Conservation (phyloP, 2,888 invertebrate species). For the Nysson spinosus region DNA sequence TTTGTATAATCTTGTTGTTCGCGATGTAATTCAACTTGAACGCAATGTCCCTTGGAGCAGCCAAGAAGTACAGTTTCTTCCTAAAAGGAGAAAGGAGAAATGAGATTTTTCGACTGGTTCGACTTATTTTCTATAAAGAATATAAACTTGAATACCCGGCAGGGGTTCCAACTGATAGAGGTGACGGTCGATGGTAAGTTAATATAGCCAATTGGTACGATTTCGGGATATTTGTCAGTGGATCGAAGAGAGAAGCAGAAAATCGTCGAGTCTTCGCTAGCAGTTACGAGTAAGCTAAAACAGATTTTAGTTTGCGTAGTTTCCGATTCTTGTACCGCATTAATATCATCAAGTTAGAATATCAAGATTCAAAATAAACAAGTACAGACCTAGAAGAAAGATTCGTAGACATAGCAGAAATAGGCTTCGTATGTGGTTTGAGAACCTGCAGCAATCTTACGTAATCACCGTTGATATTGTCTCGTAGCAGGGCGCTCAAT, state of each 20-base stretch:
- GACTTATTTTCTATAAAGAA: background rate
- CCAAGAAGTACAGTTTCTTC: slow-evolving; percentile 79
- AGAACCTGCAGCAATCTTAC: slow-evolving; percentile 68
- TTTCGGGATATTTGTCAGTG: slow-evolving; percentile 74
- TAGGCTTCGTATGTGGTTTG: slow-evolving; percentile 84
- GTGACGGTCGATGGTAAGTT: slow-evolving; percentile 82
- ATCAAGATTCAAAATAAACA: background rate
- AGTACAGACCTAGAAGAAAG: slow-evolving; percentile 64
- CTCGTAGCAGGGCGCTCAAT: slow-evolving; percentile 20
- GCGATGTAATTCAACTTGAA: slow-evolving; percentile 78
- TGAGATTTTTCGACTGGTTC: slow-evolving; percentile 13
- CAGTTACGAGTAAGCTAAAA: slow-evolving; percentile 81
- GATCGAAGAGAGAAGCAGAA: slow-evolving; percentile 81
- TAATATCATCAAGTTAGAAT: background rate
- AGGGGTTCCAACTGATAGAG: slow-evolving; percentile 84
- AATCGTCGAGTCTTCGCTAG: slow-evolving; percentile 83
- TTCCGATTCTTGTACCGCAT: background rate
- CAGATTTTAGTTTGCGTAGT: background rate
- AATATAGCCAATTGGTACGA: slow-evolving; percentile 85
- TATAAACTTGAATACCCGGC: slow-evolving; percentile 74
- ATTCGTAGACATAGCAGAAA: slow-evolving; percentile 83
- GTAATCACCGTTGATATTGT: slow-evolving; percentile 43
- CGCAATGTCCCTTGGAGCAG: slow-evolving; percentile 79
- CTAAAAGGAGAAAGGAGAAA: slow-evolving; percentile 67
- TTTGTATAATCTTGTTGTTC: slow-evolving; percentile 77